These are phyloP conservation scores for Nomia melanderi DNA, from an alignment of 1,140 invertebrate species.

Conservation along the genomic window DNA sequence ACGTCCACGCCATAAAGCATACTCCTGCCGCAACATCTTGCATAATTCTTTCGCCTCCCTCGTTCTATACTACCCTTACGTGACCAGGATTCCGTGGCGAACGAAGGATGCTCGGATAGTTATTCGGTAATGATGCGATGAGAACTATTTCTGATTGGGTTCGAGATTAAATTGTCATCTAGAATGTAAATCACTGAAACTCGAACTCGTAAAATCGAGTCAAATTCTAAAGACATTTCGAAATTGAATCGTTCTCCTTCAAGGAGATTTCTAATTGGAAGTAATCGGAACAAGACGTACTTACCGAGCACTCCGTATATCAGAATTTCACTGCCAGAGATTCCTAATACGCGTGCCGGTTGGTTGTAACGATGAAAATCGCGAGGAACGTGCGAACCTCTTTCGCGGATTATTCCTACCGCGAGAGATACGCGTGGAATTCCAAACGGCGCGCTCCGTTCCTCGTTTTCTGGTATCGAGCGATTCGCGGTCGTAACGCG, in stretches of 20 bases:
- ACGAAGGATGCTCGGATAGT: neutral
- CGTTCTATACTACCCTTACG: neutral
- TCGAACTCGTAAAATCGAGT: too few species aligned
- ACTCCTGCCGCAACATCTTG: neutral
- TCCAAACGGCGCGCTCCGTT: neutral
- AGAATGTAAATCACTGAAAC: too few species aligned
- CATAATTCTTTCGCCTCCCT: slow-evolving; percentile 1
- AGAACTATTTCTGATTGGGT: slow-evolving; percentile 5
- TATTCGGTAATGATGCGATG: neutral
- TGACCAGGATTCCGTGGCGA: slow-evolving; percentile 5
- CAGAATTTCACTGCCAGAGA: too few species aligned
- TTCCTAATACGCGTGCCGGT: neutral
- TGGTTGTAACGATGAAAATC: neutral
- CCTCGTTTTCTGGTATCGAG: neutral
- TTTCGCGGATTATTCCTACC: neutral
- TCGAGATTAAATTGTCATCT: too few species aligned
- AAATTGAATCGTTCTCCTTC: too few species aligned
- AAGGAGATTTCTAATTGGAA: too few species aligned
- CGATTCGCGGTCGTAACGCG: neutral
- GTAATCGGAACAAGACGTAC: too few species aligned
- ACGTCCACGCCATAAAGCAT: slow-evolving; percentile 1
- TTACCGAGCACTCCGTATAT: too few species aligned
- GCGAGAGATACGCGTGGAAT: neutral
- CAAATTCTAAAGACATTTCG: too few species aligned
- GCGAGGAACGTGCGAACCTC: neutral